Base-by-base conservation (phyloP, 2,888 invertebrate genomes). In the Drosophila glabriapex region DNA sequence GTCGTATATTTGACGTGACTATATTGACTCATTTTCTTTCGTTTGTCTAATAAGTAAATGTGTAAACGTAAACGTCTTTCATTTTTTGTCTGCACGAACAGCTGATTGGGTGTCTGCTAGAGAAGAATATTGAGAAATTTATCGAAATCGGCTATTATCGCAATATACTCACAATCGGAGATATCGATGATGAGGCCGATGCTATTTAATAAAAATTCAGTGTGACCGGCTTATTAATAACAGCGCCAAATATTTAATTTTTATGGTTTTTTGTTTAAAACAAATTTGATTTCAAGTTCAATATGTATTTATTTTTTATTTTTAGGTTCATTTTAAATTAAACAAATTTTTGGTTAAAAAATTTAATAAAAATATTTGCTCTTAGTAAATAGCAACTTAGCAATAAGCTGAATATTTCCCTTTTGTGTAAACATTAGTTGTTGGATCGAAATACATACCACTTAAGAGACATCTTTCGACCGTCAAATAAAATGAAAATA, bases 1-100 rank as follows among this genome's bases (percentile, higher is more conserved):
- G 91, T 85, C 14, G 87, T 77, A 54, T 87, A 87, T 68, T 87
- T 87, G 64, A 89, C 79, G 52, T 89, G 76, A 74, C 83, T 89
- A 25, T 91, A 91, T 76, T 85, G 90, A 64, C 88, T 91, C 87
- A 87, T 87, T 60, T 69, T 61, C n/a, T 65, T 76, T 58, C 52
- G 43, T 55, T 28, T 64, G 22, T 69, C 66, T 70, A 68, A 73
- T 43, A 76, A 72, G 69, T 60, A 78, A 76, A 80, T 71, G 73
- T 78, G 72, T 75, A 78, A 82, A 88, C 73, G 85, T 81, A 81
- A 76, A 76, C 76, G 78, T 78, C 68, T 81, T 46, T 46, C 78
- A 78, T 79, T 61, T 68, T 73, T 69, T 66, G 68, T 73, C 82
- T 81, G 73, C 78, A 54, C n/a, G 16, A 59, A 64, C 83, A 79